Evolutionary conservation across 2,888 invertebrate genomes (phyloP).

Genomic region (Syrphus vitripennis): DNA sequence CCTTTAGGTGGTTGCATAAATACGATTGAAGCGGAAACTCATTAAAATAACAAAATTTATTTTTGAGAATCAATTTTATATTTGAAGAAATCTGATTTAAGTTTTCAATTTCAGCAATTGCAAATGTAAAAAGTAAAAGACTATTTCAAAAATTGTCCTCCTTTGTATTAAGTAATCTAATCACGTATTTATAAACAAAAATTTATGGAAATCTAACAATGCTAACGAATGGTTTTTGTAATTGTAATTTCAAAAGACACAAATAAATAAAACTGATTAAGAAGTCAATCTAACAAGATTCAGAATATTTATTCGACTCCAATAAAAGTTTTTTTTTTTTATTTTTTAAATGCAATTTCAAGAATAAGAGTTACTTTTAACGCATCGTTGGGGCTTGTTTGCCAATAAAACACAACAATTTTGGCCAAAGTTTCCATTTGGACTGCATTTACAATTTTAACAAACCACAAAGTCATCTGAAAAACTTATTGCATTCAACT

Average conservation of each 20-base stretch:
- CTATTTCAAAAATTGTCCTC: too few species aligned
- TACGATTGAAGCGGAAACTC: too few species aligned
- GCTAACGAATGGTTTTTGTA: neutral
- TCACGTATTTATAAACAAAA: neutral
- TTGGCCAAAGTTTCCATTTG: slow-evolving; percentile 45
- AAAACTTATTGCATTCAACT: slow-evolving; percentile 57
- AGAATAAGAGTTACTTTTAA: neutral
- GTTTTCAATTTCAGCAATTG: too few species aligned
- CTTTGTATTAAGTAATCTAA: too few species aligned
- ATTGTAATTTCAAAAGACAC: neutral
- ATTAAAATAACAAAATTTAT: too few species aligned
- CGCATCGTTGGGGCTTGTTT: slow-evolving; percentile 38
- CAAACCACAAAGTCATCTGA: slow-evolving; percentile 60
- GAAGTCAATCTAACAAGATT: neutral
- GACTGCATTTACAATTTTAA: slow-evolving; percentile 58
- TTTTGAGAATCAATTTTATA: too few species aligned
- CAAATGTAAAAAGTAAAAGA: too few species aligned
- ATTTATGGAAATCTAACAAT: neutral
- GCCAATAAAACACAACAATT: slow-evolving; percentile 20
- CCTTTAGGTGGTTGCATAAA: too few species aligned
- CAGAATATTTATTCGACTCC: neutral
- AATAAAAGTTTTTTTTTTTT: neutral
- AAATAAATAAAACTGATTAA: neutral
- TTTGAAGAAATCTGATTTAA: too few species aligned
- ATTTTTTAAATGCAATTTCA: neutral